Base-by-base conservation (phyloP, 2,113 vertebrate genomes). In the Pteruthius melanotis region DNA sequence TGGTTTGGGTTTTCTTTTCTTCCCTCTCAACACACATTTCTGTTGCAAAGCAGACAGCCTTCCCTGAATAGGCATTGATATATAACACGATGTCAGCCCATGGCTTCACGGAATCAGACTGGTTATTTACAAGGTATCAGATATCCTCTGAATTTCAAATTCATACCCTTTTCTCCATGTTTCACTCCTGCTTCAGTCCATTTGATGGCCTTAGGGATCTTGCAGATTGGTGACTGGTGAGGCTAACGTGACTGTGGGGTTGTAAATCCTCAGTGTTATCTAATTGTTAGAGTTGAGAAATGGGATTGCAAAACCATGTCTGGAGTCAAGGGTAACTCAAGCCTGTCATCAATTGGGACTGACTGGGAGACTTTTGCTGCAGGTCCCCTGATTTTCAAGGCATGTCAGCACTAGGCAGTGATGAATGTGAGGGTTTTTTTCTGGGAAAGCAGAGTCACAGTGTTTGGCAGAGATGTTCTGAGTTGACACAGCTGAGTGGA, bases 91-190 rank as follows among this genome's bases (percentile, higher is more conserved):
- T 85, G 86, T 94, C 95, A 96, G 59, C 64, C 45, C 2, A 21
- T 53, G 56, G 75, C 59, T 94, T 95, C 82, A 88, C 70, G 82
- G 76, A 91, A 85, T 89, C 81, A 60, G 26, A 30, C 64, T 70
- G 80, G 68, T 90, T 93, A 95, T 97, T 96, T 97, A 89, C 75
- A 92, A 82, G 53, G 37, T 84, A 92, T 87, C 94, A 89, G 49
- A 91, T 87, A 91, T 45, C 85, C 42, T 63, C 68, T 77, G 52
- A 72, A 93, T 88, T 94, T 93, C 83, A 85, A 64, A 83, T 87
- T 87, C 53, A 20, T 72, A 42, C 61, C 50, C 57, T 92, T 92
- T 76, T 83, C 86, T 75, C 68, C 56, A 11, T 70, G 52, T 90
- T 92, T 74, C 66, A 24, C 57, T 85, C 89, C 63, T 82, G 64